Evolutionary conservation across 2,113 vertebrate genomes (phyloP).

Genomic region (Oreochromis spilurus): DNA sequence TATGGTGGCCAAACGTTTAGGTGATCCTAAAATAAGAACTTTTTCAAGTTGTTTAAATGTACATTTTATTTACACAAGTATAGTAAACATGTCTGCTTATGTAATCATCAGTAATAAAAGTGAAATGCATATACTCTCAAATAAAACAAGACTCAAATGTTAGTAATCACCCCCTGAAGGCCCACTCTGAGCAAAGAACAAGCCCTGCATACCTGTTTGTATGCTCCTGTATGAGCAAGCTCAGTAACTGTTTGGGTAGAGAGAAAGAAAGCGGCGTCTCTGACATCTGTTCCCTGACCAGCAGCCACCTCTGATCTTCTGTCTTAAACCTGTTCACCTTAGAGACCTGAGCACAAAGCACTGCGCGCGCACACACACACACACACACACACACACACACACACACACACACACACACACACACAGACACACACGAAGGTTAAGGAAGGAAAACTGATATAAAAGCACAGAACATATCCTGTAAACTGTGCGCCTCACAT

Average conservation of each 20-base stretch:
- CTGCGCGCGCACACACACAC: background rate
- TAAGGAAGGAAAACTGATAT: fast-evolving
- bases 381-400: too few relatives aligned
- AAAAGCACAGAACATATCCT: background rate
- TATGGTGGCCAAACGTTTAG: background rate
- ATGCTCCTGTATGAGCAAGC: conserved; percentile 17
- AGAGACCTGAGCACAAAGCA: conserved; percentile 33
- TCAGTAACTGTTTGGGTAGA: conserved; percentile 55
- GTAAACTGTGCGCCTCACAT: background rate
- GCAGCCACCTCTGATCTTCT: conserved; percentile 50
- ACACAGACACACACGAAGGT: background rate
- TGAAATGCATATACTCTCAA: background rate
- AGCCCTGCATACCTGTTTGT: conserved; percentile 48
- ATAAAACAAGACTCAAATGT: background rate
- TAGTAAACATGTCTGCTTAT: background rate
- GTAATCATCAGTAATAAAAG: background rate
- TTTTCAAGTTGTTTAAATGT: background rate
- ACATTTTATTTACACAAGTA: background rate
- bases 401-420: background rate
- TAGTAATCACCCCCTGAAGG: background rate
- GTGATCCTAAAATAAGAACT: background rate
- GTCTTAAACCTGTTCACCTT: conserved; percentile 58
- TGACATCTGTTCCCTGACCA: conserved; percentile 60
- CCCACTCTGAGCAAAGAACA: background rate
- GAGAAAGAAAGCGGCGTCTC: conserved; percentile 60